Percentiles rank a stretch among this genome's conserved stretches.
Evolutionary conservation across 2,113 vertebrate species (phyloP).

Genomic region (Hiodon tergisus): DNA sequence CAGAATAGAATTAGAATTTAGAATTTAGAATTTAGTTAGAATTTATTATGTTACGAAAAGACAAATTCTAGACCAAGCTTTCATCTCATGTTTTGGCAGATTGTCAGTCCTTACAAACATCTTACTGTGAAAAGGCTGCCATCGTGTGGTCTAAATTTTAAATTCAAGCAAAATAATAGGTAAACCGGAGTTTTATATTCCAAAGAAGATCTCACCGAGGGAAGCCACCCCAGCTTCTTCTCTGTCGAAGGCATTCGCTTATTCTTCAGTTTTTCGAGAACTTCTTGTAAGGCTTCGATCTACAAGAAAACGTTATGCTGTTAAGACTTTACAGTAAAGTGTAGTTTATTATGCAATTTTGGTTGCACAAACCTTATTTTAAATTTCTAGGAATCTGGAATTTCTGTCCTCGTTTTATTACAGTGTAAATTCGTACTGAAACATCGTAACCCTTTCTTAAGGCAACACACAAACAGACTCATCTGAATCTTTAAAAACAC

Average conservation of each 20-base stretch:
- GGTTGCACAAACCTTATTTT: neutral
- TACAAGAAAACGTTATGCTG: conserved; percentile 22
- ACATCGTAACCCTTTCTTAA: no score
- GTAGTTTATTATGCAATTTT: neutral
- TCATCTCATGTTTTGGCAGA: no score
- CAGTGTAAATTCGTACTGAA: no score
- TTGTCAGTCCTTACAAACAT: no score
- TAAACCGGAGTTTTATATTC: neutral
- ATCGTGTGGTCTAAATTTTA: neutral
- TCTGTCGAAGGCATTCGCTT: conserved; percentile 52
- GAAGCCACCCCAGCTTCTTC: conserved; percentile 69
- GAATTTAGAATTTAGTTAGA: neutral
- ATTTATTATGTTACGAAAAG: no score
- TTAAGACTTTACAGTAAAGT: neutral
- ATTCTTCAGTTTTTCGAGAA: conserved; percentile 59
- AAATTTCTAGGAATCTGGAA: no score
- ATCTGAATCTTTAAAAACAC: no score
- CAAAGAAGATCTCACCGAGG: conserved; percentile 46
- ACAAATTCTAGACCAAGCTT: no score
- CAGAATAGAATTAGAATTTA: neutral
- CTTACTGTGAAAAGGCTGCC: neutral
- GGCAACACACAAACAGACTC: no score
- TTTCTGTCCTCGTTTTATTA: no score
- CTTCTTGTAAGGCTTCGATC: conserved; percentile 61
- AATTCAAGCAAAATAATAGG: neutral